Base-by-base conservation (phyloP, 1,140 invertebrate species). In the Helicoverpa armigera region DNA sequence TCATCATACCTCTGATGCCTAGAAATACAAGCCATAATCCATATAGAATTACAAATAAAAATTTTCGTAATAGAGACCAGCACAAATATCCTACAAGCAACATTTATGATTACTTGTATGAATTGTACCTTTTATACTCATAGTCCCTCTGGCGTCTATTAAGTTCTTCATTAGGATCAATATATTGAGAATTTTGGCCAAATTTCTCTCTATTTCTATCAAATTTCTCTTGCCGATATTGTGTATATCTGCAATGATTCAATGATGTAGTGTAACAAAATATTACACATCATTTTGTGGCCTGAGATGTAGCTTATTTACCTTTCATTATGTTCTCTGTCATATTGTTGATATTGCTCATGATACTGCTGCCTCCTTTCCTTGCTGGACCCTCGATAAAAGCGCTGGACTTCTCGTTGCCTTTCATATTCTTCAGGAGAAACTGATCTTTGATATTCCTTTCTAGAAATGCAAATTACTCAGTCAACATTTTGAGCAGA, bases 371-470 rank as follows among this genome's bases (percentile, higher is more conserved):
- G 82, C 74, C 86, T 87, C 48, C 87, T 85, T 72, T 92, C 91
- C 73, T 93, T 94, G 74, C 90, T 94, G 16, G 92, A 92, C 7
- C 92, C 92, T 35, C 92, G 73, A 77, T 94, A 94, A 80, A 92
- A 94, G 29, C 92, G 82, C 76, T 92, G 89, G 2, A 92, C 89
- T 86, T 94, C 93, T 58, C 86, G 82, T 82, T 90, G 89, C 53
- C 92, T 89, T 14, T 89, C 88, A 87, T 90, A 91, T 53, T 88
- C 85, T 48, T 92, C 92, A 75, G 81, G 79, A 29, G 88, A 87
- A 50, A 50, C 86, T 54, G 92, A 89, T 14, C 86, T 87, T 29
- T 78, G 85, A 81, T 93, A 93, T 80, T 93, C 92, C 79, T 91
- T 91, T 79, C 91, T 93, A 56, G 65, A 16, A 12, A 58, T 74